Percentiles rank a stretch among this genome's conserved stretches.
phyloP scores from a whole-genome alignment of 2,113 vertebrate genomes.

The Amphiprion ocellaris region DNA sequence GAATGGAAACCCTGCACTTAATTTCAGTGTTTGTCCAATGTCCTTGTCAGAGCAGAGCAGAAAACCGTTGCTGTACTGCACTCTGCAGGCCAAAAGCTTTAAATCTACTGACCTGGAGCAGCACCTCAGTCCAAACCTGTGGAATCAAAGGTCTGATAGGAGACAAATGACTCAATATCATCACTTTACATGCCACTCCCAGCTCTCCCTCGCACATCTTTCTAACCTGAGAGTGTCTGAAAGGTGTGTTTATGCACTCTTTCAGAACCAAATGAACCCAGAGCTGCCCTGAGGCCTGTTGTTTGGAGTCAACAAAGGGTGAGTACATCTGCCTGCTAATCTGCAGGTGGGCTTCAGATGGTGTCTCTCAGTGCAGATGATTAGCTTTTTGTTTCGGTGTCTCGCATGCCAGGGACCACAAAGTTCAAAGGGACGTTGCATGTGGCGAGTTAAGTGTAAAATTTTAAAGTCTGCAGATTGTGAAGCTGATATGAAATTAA shows the following conservation, averaged over 20 bases:
- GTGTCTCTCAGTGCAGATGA: neutral
- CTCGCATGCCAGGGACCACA: neutral
- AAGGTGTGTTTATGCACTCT: neutral
- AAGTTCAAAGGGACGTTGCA: neutral
- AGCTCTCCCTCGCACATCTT: neutral
- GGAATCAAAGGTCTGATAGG: neutral
- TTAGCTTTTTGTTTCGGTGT: neutral
- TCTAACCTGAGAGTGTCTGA: neutral
- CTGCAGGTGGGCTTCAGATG: neutral
- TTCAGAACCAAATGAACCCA: neutral
- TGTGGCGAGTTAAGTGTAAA: neutral
- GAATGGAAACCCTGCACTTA: too few relatives aligned
- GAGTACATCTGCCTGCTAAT: neutral
- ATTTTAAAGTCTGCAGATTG: neutral
- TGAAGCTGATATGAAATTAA: constrained; percentile 2
- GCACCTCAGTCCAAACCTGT: neutral
- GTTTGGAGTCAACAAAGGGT: constrained; percentile 9
- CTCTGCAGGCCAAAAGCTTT: neutral
- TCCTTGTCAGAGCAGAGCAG: neutral
- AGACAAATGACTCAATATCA: neutral
- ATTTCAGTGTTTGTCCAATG: neutral
- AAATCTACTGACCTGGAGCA: neutral
- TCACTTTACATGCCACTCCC: neutral
- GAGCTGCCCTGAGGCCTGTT: neutral
- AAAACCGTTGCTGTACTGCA: constrained; percentile 2